Conservation (phyloP, 2,888 invertebrate genomes). For the Drosophila flavopinicola region DNA sequence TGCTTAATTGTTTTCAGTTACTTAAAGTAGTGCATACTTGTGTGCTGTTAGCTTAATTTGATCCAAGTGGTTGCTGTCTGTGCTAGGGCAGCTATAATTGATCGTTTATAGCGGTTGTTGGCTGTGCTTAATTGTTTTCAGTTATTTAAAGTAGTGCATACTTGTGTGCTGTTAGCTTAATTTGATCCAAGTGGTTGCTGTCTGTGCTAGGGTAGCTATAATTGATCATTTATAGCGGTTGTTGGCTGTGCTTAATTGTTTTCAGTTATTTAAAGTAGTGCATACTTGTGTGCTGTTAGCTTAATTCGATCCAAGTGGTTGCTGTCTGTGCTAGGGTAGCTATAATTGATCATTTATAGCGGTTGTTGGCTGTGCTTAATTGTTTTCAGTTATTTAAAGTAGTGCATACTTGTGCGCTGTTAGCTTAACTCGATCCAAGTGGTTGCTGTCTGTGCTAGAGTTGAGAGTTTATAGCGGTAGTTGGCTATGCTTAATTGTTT, state of each 20-base stretch:
- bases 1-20: background rate
- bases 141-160: conserved; percentile 1
- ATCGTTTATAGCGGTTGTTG: too few species aligned
- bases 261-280: background rate
- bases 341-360: too few species aligned
- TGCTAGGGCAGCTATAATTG: too few species aligned
- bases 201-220: background rate
- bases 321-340: background rate
- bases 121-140: too few species aligned
- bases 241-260: too few species aligned
- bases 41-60: too few species aligned
- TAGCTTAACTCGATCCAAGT: background rate
- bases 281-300: background rate
- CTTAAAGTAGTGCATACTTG: too few species aligned
- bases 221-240: too few species aligned
- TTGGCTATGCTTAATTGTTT: too few species aligned
- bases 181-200: background rate
- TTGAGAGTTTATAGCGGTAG: too few species aligned
- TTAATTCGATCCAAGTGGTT: background rate
- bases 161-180: background rate
- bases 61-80: too few species aligned
- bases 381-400: background rate
- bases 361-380: too few species aligned
- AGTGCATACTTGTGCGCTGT: background rate
- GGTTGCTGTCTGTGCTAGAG: background rate